A percentile compares a stretch with the other conserved stretches of the same genome.
Conservation (phyloP, 2,797 vertebrate species). For the Cryptoblepharus egeriae region DNA sequence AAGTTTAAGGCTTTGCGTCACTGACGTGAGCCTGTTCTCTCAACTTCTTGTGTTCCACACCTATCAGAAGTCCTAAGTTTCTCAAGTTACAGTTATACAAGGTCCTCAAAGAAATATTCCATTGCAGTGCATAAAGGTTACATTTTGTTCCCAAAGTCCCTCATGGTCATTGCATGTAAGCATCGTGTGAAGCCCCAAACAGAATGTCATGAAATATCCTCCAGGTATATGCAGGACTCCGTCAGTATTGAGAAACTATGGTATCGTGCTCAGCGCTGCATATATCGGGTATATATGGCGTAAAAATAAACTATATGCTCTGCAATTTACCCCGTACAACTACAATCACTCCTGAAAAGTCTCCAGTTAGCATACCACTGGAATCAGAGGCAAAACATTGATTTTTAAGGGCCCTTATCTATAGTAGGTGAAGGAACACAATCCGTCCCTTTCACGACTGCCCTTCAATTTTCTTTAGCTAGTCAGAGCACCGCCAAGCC, state of each 20-base stretch:
- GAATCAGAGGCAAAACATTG: background rate
- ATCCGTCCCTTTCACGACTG: conserved; percentile 3
- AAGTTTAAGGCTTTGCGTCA: too few species aligned
- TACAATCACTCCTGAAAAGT: background rate
- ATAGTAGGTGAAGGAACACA: conserved; percentile 6
- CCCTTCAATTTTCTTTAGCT: conserved; percentile 25
- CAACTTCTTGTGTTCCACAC: background rate
- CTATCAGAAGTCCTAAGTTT: background rate
- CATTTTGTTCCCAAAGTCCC: background rate
- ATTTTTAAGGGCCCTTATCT: background rate
- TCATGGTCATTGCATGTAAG: background rate
- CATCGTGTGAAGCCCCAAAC: background rate
- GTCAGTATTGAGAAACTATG: too few species aligned
- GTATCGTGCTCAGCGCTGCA: too few species aligned
- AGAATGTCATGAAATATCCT: background rate
- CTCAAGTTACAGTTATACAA: background rate
- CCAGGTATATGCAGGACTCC: too few species aligned
- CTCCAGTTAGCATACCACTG: background rate
- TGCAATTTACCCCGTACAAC: background rate
- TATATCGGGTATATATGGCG: background rate
- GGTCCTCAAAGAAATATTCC: background rate
- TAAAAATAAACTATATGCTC: background rate
- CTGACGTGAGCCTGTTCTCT: too few species aligned
- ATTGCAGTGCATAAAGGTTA: background rate
- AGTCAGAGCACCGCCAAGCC: background rate